Evolutionary conservation across 2,888 invertebrate species (phyloP), one percentile per base, ranked within the genome.

Genomic region (Gastracanthus pulcherrimus): DNA sequence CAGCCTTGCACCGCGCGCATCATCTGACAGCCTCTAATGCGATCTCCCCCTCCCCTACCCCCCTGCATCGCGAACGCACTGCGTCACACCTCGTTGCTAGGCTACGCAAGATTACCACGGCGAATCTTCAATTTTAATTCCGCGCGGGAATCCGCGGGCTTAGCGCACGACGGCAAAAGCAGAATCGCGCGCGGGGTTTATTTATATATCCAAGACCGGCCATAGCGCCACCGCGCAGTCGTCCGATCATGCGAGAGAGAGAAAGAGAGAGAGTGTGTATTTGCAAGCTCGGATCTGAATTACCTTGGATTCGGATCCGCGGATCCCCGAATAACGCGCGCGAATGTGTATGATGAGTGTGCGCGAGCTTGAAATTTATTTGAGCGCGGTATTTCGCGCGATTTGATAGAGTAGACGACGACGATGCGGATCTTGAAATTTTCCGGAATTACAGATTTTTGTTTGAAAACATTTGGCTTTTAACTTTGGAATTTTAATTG

Each of bases 1-100:
- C 55, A 31, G 19, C 45, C 26, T 55, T 45, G 34, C 45, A 55
- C 11, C 23, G 51, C 23, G 55, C 7, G 41, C 7, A 11, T 23
- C 23, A 55, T 3, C 55, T 55, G 29, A 55, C 1, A 3, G 55
- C 55, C 51, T 51, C 16, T 69, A 29, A 69, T 66, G 26, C 51
- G 31, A 29, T 55, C 7, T 7, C 31, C 31, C n/a, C n/a, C 19
- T 31, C 19, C 31, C 19, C 29, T 13, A 0, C 29, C 45, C 16
- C 34, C 31, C 29, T 11, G 16, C 13, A 2, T 31, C 3, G 23
- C 2, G 3, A n/a, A 34, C 51, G 66, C 38, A 41, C 13, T 77
- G 45, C 62, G 77, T 77, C 62, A 77, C 38, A 51, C 26, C n/a
- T 55, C 55, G 71, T 79, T 66, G 72, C 78, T 66, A 71, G 41